Base-by-base conservation (phyloP, 1,140 invertebrate genomes). In the Luehdorfia chinensis region DNA sequence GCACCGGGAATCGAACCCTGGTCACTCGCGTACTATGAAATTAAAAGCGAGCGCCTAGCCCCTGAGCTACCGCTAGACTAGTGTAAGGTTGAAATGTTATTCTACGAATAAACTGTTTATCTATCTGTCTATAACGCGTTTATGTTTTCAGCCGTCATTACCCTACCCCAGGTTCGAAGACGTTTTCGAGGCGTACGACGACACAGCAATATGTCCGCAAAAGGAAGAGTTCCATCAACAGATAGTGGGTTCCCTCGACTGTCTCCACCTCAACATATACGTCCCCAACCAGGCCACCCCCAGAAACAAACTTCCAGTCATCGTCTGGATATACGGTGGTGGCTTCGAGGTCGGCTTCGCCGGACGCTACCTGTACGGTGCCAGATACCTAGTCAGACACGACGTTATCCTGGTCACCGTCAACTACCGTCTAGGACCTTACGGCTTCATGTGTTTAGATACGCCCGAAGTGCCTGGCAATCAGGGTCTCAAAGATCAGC, bases 321-420 rank as follows among this genome's bases (percentile, higher is more conserved):
- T 94, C 75, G 88, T 94, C 3, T 94, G 87, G 73, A 90, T 94
- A 16, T 90, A 93, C 66, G 93, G 93, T 1, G 93, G 93, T 11
- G 90, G 74, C 18, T 92, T 93, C 53, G 63, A 76, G 6, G 45
- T 68, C 2, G 91, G 91, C 0, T 90, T 89, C 2, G 65, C 61
- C 12, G 55, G 47, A n/a, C 57, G 43, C 6, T 28, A 67, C 4
- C 33, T 79, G 0, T 88, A 88, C 55, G 78, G 84, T 2, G 80
- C 88, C 1, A 86, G 89, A 48, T 87, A 88, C 55, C 78, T 92
- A 1, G 57, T 89, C 4, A 69, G 84, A 23, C 79, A 89, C 2
- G 77, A 89, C 36, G 73, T 92, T 4, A 81, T 92, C 15, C 60
- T 91, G 0, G 90, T 92, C 14, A 43, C 39, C 0, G 9, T 43